Conservation (phyloP, 1,140 invertebrate genomes). For the Caenorhabditis inopinata region DNA sequence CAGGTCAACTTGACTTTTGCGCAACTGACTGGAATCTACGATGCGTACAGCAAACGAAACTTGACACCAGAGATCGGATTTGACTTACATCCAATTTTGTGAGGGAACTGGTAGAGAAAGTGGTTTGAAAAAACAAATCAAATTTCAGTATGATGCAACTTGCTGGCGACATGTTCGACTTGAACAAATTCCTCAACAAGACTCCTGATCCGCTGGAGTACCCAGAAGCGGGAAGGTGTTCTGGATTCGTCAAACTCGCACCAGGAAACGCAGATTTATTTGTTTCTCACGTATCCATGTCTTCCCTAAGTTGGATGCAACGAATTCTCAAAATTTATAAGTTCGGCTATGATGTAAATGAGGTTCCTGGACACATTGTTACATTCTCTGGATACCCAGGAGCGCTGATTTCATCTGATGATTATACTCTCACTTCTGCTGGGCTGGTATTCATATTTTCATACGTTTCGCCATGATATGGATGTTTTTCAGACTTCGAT, state of each 20-base stretch:
- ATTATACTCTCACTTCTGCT: conserved; percentile 77
- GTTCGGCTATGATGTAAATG: conserved; percentile 58
- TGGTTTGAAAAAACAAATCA: not conserved
- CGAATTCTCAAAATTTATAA: conserved; percentile 65
- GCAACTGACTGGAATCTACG: conserved; percentile 56
- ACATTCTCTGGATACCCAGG: conserved; percentile 86
- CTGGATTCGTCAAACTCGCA: conserved; percentile 60
- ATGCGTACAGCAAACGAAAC: conserved; percentile 47
- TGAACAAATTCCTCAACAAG: conserved; percentile 60
- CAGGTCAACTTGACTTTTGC: conserved; percentile 61
- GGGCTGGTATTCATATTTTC: too few species aligned
- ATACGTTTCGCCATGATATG: too few species aligned
- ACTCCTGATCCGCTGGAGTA: conserved; percentile 53
- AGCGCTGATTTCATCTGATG: conserved; percentile 81
- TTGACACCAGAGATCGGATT: conserved; percentile 54
- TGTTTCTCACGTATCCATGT: conserved; percentile 64
- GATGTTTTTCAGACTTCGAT: conserved; percentile 67
- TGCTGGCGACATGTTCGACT: conserved; percentile 62
- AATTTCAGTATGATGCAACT: conserved; percentile 62
- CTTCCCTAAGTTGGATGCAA: conserved; percentile 64
- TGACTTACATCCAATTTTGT: conserved; percentile 55
- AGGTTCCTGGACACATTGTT: conserved; percentile 72
- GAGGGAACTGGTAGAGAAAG: not conserved
- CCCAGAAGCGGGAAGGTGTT: conserved; percentile 61
- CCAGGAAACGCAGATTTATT: conserved; percentile 60